Conservation (phyloP, 2,888 invertebrate species). For the Crepidodera aurea region DNA sequence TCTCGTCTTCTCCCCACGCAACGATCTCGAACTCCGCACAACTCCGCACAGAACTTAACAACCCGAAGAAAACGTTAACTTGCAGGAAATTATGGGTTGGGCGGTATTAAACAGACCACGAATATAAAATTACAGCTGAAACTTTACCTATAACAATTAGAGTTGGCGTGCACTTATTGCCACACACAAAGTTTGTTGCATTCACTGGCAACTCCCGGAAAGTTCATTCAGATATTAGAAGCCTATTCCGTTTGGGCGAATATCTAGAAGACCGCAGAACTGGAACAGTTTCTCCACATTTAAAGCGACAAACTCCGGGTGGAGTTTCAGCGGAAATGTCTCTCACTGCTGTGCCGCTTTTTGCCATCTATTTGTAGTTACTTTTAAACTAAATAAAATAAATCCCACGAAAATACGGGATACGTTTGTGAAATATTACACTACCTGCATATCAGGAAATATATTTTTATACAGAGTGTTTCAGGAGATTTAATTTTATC, state of each 20-base stretch:
- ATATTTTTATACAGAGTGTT: too few species aligned
- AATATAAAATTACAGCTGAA: conserved; percentile 54
- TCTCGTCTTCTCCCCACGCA: conserved; percentile 1
- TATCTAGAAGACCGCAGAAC: conserved; percentile 36
- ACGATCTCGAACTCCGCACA: conserved; percentile 28
- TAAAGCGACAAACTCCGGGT: not conserved
- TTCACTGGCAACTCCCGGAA: conserved; percentile 37
- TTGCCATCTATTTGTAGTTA: too few species aligned
- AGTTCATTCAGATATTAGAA: conserved; percentile 41
- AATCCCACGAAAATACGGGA: too few species aligned
- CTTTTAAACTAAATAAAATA: too few species aligned
- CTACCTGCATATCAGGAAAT: too few species aligned
- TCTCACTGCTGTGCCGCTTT: not conserved
- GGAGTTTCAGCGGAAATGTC: not conserved
- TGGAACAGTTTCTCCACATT: conserved; percentile 13
- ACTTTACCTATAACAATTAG: conserved; percentile 56
- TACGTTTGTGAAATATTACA: too few species aligned
- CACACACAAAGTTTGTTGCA: conserved; percentile 43
- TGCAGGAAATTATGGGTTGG: conserved; percentile 48
- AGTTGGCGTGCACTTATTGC: conserved; percentile 52
- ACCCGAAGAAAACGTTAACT: conserved; percentile 49
- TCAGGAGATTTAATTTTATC: too few species aligned
- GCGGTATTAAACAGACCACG: conserved; percentile 54
- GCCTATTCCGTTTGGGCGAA: conserved; percentile 40
- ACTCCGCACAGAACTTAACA: conserved; percentile 44